Evolutionary conservation across 2,888 invertebrate species (phyloP), one percentile per base, ranked within the genome.

Genomic region (Netelia inedita): DNA sequence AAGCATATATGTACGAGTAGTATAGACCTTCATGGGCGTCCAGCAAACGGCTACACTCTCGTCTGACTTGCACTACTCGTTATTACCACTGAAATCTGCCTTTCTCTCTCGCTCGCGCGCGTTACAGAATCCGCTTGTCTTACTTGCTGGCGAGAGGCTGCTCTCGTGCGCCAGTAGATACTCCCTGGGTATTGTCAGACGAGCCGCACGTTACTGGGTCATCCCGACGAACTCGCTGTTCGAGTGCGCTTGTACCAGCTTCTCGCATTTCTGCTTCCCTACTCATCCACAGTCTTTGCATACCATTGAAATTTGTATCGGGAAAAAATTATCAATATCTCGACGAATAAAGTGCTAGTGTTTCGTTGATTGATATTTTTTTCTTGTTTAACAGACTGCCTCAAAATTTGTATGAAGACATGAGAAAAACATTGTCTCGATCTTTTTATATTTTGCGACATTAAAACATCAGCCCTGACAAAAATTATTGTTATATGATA

Each of bases 181-280:
- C 73, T 69, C 79, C 79, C 85, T 46, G 79, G 85, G 74, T 85
- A 78, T 85, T 82, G 81, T 85, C 81, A 79, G 81, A 85, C 79
- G 65, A 16, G 65, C 53, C 61, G n/a, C 68, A 68, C 66, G 76
- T 68, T 74, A 85, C 74, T 82, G 81, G 85, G 85, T 85, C 81
- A 85, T 28, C 57, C 71, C 63, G 3, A n/a, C 74, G 46, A 66
- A 23, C 65, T 10, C 46, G 19, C 43, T 53, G 10, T 16, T 61
- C 21, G 41, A 28, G 43, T n/a, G 46, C 21, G 1, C 41, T 53
- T 59, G 21, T 75, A 35, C 65, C 35, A 46, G 35, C 28, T 43
- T 61, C 28, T 50, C 61, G 14, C 55, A 2, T 53, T 66, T 50
- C 53, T 16, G 6, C 35, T 72, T 9, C 46, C 41, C 35, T 59